These are phyloP conservation scores for Andrena dorsata DNA, from an alignment of 2,888 invertebrate species.

Conservation along the genomic window DNA sequence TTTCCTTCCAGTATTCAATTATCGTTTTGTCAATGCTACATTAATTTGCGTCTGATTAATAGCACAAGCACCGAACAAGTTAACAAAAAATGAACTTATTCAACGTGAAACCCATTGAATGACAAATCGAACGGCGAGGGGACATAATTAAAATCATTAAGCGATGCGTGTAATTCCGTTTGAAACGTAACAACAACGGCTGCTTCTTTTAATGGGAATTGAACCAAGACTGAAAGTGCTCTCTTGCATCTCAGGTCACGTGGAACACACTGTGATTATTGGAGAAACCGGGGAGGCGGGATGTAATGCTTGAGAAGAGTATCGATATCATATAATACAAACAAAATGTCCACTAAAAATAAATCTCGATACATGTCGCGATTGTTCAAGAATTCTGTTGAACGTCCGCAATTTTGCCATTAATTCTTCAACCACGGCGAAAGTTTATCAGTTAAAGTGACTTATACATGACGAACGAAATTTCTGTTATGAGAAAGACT, in stretches of 20 bases:
- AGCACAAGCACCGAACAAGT: no score
- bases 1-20: no score
- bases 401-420: background rate
- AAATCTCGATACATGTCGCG: background rate
- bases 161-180: conserved; percentile 1
- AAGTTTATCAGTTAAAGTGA: no score
- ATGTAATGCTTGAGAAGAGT: conserved; percentile 25
- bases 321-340: conserved; percentile 38
- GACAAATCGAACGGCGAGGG: background rate
- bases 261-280: conserved; percentile 29
- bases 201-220: background rate
- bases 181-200: background rate
- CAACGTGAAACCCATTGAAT: background rate
- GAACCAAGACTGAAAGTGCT: background rate
- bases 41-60: no score
- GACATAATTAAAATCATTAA: background rate
- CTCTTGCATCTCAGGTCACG: conserved; percentile 15
- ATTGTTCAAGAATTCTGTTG: background rate
- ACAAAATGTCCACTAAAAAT: background rate
- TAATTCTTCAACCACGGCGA: no score
- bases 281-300: conserved; percentile 25
- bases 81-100: background rate
- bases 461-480: no score
- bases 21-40: no score
- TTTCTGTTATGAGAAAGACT: no score